Evolutionary conservation across 2,888 invertebrate species (phyloP).

Genomic region (Ariolimax columbianus): DNA sequence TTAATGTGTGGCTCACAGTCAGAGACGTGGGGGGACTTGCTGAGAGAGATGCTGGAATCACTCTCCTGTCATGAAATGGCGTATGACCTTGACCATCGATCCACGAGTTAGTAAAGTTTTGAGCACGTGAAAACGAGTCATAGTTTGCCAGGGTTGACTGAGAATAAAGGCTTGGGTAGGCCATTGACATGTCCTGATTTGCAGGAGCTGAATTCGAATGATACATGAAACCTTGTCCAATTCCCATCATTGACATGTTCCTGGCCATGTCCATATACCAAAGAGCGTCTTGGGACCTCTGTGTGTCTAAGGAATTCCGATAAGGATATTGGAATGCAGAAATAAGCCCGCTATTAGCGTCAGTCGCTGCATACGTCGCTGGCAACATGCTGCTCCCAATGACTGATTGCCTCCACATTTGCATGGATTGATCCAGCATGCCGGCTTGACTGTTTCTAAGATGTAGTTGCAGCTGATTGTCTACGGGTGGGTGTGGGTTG

Average conservation of each 20-base stretch:
- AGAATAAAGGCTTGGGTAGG: neutral
- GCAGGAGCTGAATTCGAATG: neutral
- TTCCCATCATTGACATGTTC: neutral
- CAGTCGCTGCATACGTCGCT: neutral
- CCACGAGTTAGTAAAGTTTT: too few species aligned
- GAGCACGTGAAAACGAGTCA: neutral
- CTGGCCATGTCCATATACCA: neutral
- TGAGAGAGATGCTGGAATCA: too few species aligned
- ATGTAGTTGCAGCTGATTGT: neutral
- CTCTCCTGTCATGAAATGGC: neutral
- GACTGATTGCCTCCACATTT: neutral
- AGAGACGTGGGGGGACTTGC: too few species aligned
- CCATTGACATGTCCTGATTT: neutral
- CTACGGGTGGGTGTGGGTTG: neutral
- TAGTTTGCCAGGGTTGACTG: neutral
- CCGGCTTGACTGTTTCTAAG: neutral
- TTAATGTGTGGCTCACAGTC: neutral
- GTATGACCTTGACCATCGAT: neutral
- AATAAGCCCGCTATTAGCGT: neutral
- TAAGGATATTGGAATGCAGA: neutral
- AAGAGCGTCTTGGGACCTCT: neutral
- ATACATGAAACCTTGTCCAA: neutral
- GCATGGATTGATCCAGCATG: neutral
- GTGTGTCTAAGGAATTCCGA: neutral
- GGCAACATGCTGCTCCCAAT: neutral